phyloP scores from a whole-genome alignment of 2,113 vertebrate species.

The Petromus typicus region DNA sequence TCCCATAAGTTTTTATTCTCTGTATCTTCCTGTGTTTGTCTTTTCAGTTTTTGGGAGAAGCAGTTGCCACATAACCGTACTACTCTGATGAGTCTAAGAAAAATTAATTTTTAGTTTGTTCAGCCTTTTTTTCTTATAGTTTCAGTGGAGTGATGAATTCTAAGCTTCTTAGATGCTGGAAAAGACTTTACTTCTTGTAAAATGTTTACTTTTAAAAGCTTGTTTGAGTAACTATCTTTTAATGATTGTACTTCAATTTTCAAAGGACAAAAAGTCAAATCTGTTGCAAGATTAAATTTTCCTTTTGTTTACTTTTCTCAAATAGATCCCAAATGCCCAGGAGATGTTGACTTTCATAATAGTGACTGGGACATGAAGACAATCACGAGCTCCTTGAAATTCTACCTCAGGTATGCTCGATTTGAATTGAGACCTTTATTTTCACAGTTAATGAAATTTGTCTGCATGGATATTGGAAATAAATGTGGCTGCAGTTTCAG shows the following conservation, averaged over 20 bases:
- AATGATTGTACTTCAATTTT: slow-evolving; percentile 39
- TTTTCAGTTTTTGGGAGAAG: neutral
- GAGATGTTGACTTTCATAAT: slow-evolving; percentile 93
- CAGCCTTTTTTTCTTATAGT: neutral
- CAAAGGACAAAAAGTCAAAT: neutral
- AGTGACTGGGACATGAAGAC: slow-evolving; percentile 97
- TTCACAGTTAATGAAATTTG: slow-evolving; percentile 28
- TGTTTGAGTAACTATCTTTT: slow-evolving; percentile 11
- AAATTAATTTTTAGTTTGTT: slow-evolving; percentile 6
- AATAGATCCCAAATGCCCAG: slow-evolving; percentile 93
- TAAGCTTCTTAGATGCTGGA: neutral
- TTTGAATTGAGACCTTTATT: slow-evolving; percentile 29
- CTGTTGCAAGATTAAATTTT: slow-evolving; percentile 12
- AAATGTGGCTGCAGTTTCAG: neutral
- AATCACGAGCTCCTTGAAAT: slow-evolving; percentile 97
- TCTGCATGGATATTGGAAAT: neutral
- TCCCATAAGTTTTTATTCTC: neutral
- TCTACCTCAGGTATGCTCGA: slow-evolving; percentile 94
- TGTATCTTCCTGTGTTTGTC: neutral
- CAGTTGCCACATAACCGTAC: neutral
- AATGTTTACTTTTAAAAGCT: slow-evolving; percentile 19
- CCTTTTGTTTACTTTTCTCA: neutral
- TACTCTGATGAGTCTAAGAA: neutral
- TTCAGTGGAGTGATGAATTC: slow-evolving; percentile 5
- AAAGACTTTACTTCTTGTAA: neutral